Base-by-base conservation (phyloP, 1,140 invertebrate species). In the Drosophila sproati region DNA sequence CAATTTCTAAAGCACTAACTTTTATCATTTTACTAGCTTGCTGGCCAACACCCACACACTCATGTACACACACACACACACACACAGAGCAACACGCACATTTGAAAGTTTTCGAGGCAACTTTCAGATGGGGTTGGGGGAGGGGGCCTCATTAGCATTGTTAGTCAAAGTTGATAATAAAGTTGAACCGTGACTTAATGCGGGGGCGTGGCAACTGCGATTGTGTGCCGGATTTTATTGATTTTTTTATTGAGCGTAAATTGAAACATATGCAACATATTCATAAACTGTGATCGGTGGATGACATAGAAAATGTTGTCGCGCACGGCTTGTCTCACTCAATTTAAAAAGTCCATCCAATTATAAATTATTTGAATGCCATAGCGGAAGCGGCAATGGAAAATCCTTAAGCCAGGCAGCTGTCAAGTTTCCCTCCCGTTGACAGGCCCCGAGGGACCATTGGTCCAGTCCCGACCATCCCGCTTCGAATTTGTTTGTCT, bases 81-180 rank as follows among this genome's bases (percentile, higher is more conserved):
- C 20, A 32, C 31, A 29, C 31, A 55, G 29, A 34, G 45, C 31
- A 39, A 41, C 10, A 5, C n/a, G 29, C 56, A 10, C 39, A 37
- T 28, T 57, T 57, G 67, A 62, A 79, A 70, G 50, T 81, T 82
- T 87, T 59, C 32, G 50, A 48, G 34, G 12, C 28, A 87, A 87
- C 64, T 87, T 87, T 82, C 66, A 45, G 62, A 59, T 77, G 43
- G 39, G 20, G 20, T 20, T 20, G 20, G 20, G 20, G 20, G 20
- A 20, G 20, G 20, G 68, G 69, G 73, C 62, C 80, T 88, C 80
- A 87, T 87, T 87, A 88, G 83, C 77, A 73, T 88, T 87, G 73
- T 88, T 79, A 73, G 72, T 66, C 66, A 61, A 82, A 88, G 77
- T 82, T 88, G 77, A 82, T 77, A 62, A 73, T 77, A 82, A 78